Evolutionary conservation across 2,113 vertebrate genomes (phyloP), one percentile per base, ranked within the genome.

Genomic region (Talpa occidentalis): DNA sequence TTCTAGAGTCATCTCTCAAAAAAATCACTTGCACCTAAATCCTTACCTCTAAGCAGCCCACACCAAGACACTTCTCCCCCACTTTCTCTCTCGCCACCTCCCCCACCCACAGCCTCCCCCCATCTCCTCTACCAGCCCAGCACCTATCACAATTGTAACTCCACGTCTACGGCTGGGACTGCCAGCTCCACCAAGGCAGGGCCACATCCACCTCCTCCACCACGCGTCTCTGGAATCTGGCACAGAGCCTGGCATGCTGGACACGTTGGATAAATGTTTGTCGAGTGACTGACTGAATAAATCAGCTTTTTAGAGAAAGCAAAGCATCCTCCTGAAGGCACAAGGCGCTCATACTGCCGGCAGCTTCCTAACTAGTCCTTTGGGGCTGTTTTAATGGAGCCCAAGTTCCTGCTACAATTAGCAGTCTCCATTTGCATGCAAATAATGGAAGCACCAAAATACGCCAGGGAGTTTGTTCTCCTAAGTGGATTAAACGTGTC

Each of bases 81-180:
- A 0, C 52, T 37, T 72, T 49, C 32, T 73, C 16, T 44, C 81
- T 54, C 69, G 16, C 32, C 22, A 14, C 4, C 59, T 10, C 26
- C 60, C 26, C 60, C 59, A 21, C 17, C 59, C 49, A 44, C 44
- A 6, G 44, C 16, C 49, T 17, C 49, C n/a, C 19, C 66, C 52
- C 47, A 66, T 22, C 81, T 56, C 19, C 15, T 19, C 47, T 2
- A n/a, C 28, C 73, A 35, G 42, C 28, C 32, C 47, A n/a, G 30
- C 0, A 0, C 70, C 26, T 44, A 6, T 37, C 78, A 32, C 10
- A 8, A 4, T 15, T 19, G 15, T 35, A 30, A 64, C 32, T 60
- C 84, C 0, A 0, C 0, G n/a, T 83, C 40, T 72, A 17, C 21
- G 1, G 1, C 19, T 2, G 54, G 40, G 56, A 52, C n/a, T 0